Evolutionary conservation across 2,888 invertebrate species (phyloP), one percentile per base, ranked within the genome.

Genomic region (Lysandra bellargus): DNA sequence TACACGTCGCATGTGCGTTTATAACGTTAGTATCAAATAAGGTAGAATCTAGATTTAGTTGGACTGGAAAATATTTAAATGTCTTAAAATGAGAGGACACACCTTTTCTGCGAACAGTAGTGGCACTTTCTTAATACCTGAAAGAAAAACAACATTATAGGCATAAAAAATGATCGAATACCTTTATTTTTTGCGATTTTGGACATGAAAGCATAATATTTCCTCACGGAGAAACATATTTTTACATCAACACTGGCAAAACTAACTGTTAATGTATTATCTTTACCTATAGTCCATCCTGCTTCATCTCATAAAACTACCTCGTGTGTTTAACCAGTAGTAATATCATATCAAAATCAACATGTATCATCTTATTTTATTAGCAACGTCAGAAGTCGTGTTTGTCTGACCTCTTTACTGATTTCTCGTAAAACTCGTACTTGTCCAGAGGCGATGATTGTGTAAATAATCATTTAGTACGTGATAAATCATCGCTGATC

Each of bases 401-500:
- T 69, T 37, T 69, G 69, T 69, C 30, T 69, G 69, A 69, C 69
- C 69, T 69, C 74, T 23, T 74, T 74, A n/a, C 74, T 12, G n/a
- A 74, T 44, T 74, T 74, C 74, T 44, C 74, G 17, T 17, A 69
- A 69, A 64, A 69, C 14, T 33, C 64, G 14, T 69, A 69, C 33
- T 69, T 69, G 69, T 69, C 37, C 69, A 69, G 69, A 74, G 74
- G 40, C 40, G 40, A 74, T 44, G 40, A 44, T 74, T 40, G 44
- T 74, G 74, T 74, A 74, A 74, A 74, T 74, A 74, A 44, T 44
- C 74, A 74, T 74, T 74, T 74, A 74, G 40, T 44, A 44, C 12
- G 40, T 69, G 33, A 78, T 73, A 78, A 78, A 78, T 78, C 78
- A 78, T 73, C 72, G 37, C 72, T 78, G 78, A 78, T 78, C 60